These are phyloP conservation scores for Hippocampus barbouri DNA, from an alignment of 2,113 vertebrate genomes.

Conservation along the genomic window DNA sequence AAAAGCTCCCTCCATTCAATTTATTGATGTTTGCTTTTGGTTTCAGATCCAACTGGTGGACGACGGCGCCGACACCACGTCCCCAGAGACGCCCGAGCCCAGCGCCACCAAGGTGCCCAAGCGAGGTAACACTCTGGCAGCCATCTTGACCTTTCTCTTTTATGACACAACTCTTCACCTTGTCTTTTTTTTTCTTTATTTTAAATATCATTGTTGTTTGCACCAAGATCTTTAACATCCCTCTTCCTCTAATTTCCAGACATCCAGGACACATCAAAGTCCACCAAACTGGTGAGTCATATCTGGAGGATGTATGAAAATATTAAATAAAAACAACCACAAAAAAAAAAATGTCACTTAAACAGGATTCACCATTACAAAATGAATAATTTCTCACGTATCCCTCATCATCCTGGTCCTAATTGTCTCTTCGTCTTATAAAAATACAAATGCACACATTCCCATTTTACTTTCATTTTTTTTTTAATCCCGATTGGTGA, in stretches of 20 bases:
- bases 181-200: background rate
- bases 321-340: background rate
- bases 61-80: conserved; percentile 90
- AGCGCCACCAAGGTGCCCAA: conserved; percentile 81
- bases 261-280: conserved; percentile 73
- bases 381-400: no score
- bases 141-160: background rate
- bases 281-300: conserved; percentile 82
- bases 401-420: background rate
- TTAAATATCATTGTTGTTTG: background rate
- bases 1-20: no score
- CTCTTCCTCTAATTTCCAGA: conserved; percentile 55
- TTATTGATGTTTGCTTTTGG: background rate
- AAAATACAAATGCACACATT: background rate
- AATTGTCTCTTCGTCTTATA: no score
- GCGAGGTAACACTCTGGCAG: conserved; percentile 73
- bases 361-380: no score
- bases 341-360: no score
- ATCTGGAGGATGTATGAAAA: background rate
- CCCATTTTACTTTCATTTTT: background rate
- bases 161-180: background rate
- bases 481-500: no score
- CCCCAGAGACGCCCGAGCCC: conserved; percentile 89
- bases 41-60: conserved; percentile 91
- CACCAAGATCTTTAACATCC: conserved; percentile 6